Evolutionary conservation across 1,140 invertebrate genomes (phyloP).

Genomic region (Meteorus sp.): DNA sequence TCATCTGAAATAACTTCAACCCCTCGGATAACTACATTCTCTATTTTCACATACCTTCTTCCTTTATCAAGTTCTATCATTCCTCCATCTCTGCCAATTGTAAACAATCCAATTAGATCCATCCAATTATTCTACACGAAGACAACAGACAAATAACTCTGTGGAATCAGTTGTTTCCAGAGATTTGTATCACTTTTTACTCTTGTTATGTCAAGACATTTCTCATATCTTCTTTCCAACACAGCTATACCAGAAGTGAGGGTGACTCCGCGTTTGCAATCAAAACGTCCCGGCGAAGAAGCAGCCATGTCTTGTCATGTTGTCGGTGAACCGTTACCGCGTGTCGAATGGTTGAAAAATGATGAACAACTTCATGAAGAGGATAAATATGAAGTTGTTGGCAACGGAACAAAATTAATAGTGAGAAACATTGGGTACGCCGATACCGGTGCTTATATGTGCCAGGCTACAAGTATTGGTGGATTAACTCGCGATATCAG

Average conservation of each 20-base stretch:
- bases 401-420: conserved; percentile 72
- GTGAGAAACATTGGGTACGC: conserved; percentile 70
- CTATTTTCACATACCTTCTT: no score
- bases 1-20: no score
- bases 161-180: not conserved
- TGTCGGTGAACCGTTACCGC: conserved; percentile 69
- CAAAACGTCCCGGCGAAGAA: conserved; percentile 67
- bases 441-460: conserved; percentile 80
- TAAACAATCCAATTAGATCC: not conserved
- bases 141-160: not conserved
- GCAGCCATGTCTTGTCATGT: conserved; percentile 72
- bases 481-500: conserved; percentile 73
- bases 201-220: no score
- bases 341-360: conserved; percentile 74
- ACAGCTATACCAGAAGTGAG: conserved; percentile 71
- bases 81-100: not conserved
- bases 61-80: not conserved
- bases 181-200: conserved; percentile 1
- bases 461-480: conserved; percentile 71
- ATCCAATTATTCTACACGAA: not conserved
- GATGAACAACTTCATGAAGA: conserved; percentile 67
- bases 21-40: no score
- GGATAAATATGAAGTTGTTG: conserved; percentile 70
- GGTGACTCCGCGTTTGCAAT: conserved; percentile 70
- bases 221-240: not conserved